phyloP scores from a whole-genome alignment of 2,113 vertebrate species.

The Ictalurus furcatus region DNA sequence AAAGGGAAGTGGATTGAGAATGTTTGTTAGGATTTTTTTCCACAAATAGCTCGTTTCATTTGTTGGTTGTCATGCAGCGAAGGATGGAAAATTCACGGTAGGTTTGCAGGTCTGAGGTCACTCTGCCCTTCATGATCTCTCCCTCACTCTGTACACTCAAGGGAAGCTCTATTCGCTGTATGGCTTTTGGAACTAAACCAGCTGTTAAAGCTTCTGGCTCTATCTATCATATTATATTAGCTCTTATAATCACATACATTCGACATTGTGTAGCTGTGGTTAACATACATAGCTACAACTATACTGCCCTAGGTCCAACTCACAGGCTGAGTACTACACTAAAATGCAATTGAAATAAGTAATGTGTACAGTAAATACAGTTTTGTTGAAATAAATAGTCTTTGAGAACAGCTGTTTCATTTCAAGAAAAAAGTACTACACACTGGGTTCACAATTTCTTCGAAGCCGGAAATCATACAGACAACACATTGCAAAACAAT shows the following conservation, averaged over 20 bases:
- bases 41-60: conserved; percentile 12
- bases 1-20: not conserved
- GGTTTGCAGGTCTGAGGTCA: conserved; percentile 17
- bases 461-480: not conserved
- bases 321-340: not conserved
- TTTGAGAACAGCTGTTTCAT: not conserved
- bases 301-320: not conserved
- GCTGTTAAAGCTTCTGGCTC: conserved; percentile 61
- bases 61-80: conserved; percentile 15
- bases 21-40: not conserved
- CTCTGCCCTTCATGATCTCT: not conserved
- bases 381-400: not conserved
- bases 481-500: not conserved
- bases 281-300: not conserved
- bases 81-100: not conserved
- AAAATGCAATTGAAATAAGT: not conserved
- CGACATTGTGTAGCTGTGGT: not conserved
- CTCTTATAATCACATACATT: not conserved
- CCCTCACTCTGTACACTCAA: conserved; percentile 4
- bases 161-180: conserved; percentile 55
- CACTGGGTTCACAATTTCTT: not conserved
- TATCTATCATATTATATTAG: conserved; percentile 23
- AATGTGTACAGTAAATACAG: not conserved
- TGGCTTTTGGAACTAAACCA: conserved; percentile 54
- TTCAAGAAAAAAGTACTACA: not conserved